Percentiles rank a stretch among this genome's conserved stretches.
phyloP scores from a whole-genome alignment of 2,888 invertebrate genomes.

The Eupithecia vulgata region DNA sequence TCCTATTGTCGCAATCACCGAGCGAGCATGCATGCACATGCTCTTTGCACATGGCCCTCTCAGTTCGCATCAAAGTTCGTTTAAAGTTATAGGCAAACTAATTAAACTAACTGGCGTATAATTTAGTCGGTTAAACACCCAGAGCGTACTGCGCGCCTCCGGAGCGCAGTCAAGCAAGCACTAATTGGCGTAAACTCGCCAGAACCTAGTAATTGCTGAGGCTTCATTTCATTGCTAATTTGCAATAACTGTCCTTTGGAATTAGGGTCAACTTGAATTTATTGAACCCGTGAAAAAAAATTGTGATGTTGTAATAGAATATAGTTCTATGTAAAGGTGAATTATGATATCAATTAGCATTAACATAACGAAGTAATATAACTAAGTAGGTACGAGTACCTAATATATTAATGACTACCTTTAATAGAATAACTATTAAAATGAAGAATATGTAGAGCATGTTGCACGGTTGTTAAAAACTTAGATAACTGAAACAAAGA shows the following conservation, averaged over 20 bases:
- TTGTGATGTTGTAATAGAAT: not conserved
- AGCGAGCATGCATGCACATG: not conserved
- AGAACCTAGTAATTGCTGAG: slow-evolving; percentile 24
- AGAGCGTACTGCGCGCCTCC: slow-evolving; percentile 16
- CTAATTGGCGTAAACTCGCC: slow-evolving; percentile 39
- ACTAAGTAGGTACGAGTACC: too few species aligned
- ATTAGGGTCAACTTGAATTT: not conserved
- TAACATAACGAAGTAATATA: too few species aligned
- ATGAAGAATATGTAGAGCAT: not conserved
- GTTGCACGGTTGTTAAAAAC: not conserved
- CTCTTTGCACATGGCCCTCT: not conserved
- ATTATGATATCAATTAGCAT: not conserved
- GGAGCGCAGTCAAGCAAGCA: slow-evolving; percentile 23
- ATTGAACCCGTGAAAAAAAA: not conserved
- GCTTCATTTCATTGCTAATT: slow-evolving; percentile 9
- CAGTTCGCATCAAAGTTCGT: slow-evolving; percentile 19
- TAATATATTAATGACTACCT: too few species aligned
- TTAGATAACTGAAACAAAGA: not conserved
- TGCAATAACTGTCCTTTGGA: slow-evolving; percentile 14
- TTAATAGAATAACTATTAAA: not conserved
- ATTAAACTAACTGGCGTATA: slow-evolving; percentile 35
- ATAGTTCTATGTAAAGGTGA: not conserved
- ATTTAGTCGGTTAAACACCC: slow-evolving; percentile 30
- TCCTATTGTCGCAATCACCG: not conserved
- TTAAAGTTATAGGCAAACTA: slow-evolving; percentile 29